Base-by-base conservation (phyloP, 2,797 vertebrate species). In the Natrix natrix region DNA sequence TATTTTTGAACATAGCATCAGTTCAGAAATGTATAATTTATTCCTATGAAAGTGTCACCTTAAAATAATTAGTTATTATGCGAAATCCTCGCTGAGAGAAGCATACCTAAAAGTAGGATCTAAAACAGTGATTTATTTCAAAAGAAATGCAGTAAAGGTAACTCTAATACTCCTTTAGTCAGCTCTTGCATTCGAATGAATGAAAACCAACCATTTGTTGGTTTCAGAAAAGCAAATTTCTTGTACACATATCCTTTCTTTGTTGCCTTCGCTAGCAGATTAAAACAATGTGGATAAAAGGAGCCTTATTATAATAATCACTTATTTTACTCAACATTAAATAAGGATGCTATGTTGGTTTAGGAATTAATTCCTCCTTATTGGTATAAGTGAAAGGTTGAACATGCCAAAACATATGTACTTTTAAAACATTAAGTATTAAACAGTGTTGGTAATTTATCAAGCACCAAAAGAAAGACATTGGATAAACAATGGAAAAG, bases 161-260 rank as follows among this genome's bases (percentile, higher is more conserved):
- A 93, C 87, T 92, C 90, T 96, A n/a, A 90, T 63, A 52, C 61
- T 2, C 37, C 16, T 52, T 3, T 54, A 92, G 37, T 52, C 13
- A 14, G 13, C 43, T 52, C 54, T 32, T 57, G 17, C 56, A 56
- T 16, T 56, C 20, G 1, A 8, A 57, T 88, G 55, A 88, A 57
- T 88, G 86, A 88, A 56, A 13, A 57, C 48, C 26, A 20, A 32
- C 7, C 7, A 57, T 32, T n/a, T 88, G 7, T 88, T 57, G 54
- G 56, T 22, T 28, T 32, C 14, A 57, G 55, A 22, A 88, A 88
- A 87, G 86, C 52, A 87, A 86, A 86, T 54, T 52, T 86, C 26
- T 54, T 86, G 14, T 10, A 63, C 26, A 63, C 8, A 63, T 28
- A 63, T 12, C 61, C 43, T 83, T 3, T 86, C 12, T 52, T 32